phyloP scores from a whole-genome alignment of 2,888 invertebrate genomes.

The Leptogaster cylindrica region DNA sequence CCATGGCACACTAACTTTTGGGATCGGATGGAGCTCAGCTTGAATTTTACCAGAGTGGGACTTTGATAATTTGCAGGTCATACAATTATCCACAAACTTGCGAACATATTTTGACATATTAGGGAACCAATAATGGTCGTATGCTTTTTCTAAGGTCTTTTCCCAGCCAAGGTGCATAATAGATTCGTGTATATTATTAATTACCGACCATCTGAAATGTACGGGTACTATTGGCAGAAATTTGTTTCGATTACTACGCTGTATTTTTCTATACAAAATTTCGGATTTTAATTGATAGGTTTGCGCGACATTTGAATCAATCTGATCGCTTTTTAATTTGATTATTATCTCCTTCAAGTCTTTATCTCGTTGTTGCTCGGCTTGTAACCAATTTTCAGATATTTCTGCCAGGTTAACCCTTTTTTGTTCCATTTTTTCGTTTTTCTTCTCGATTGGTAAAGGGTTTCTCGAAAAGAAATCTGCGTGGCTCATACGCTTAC shows the following conservation, averaged over 20 bases:
- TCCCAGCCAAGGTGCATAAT: conserved; percentile 43
- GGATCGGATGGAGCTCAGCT: conserved; percentile 50
- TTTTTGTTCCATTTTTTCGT: background rate
- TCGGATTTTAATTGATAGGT: conserved; percentile 45
- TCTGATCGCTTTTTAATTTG: background rate
- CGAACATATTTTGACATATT: too few relatives aligned
- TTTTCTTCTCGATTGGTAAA: background rate
- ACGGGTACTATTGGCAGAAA: background rate
- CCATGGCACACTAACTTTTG: background rate
- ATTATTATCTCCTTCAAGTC: background rate
- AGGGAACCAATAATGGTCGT: conserved; percentile 58
- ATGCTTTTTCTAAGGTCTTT: conserved; percentile 51
- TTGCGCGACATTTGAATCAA: conserved; percentile 10
- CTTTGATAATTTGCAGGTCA: background rate
- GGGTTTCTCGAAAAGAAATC: conserved; percentile 3
- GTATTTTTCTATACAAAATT: background rate
- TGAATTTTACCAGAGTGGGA: conserved; percentile 48
- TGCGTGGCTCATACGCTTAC: conserved; percentile 11
- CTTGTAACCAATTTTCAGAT: background rate
- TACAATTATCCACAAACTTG: conserved; percentile 51
- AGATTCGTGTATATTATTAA: background rate
- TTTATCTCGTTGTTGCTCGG: background rate
- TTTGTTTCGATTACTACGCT: background rate
- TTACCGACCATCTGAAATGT: background rate
- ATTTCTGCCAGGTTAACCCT: background rate